Percentiles rank a stretch among this genome's conserved stretches.
These are phyloP conservation scores for Orestias chungarensis DNA, from an alignment of 2,797 vertebrate species.

Conservation along the genomic window DNA sequence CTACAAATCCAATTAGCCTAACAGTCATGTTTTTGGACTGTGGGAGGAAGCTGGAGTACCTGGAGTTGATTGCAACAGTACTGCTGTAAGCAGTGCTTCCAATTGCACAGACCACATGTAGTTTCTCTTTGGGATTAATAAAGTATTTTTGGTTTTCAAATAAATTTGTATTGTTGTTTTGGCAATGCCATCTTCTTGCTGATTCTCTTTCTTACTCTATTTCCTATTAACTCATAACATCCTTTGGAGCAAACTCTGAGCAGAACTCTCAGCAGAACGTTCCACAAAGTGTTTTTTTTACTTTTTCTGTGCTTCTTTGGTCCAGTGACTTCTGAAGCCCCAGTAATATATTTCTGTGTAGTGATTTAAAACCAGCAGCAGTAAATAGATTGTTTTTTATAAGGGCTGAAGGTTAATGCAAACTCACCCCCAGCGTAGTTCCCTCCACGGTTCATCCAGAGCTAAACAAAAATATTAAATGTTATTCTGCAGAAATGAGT, in stretches of 20 bases:
- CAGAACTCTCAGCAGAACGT: background rate
- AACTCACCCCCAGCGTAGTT: background rate
- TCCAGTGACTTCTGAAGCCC: background rate
- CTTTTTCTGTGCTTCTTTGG: background rate
- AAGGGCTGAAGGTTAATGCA: background rate
- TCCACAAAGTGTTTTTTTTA: background rate
- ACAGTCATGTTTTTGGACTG: too few relatives aligned
- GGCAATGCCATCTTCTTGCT: background rate
- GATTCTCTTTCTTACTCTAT: background rate
- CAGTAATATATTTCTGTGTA: background rate
- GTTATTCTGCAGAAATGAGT: background rate
- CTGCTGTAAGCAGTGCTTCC: too few relatives aligned
- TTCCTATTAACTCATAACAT: background rate
- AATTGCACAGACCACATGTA: too few relatives aligned
- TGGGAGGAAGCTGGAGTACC: too few relatives aligned
- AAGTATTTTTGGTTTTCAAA: too few relatives aligned
- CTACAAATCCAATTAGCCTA: too few relatives aligned
- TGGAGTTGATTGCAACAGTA: too few relatives aligned
- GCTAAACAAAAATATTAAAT: background rate
- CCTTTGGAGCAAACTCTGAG: background rate
- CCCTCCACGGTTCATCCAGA: slow-evolving; percentile 7
- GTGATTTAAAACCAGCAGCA: background rate
- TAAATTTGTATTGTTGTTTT: too few relatives aligned
- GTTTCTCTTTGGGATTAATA: too few relatives aligned
- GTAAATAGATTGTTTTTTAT: background rate